Base-by-base conservation (phyloP, 2,888 invertebrate genomes). In the Melanargia galathea region DNA sequence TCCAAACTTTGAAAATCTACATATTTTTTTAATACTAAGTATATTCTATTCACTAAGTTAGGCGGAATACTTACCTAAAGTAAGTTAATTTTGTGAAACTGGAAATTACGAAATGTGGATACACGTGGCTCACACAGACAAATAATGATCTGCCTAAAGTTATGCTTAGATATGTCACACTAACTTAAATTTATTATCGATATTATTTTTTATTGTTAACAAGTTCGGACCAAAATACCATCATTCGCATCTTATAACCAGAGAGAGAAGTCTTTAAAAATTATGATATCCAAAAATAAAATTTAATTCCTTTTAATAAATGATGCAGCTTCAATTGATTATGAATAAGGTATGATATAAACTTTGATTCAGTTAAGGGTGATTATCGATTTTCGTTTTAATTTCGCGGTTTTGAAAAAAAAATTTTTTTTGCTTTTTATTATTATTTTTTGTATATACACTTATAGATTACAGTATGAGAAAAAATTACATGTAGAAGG, bases 21-120 rank as follows among this genome's bases (percentile, higher is more conserved):
- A n/a, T n/a, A n/a, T n/a, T n/a, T n/a, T n/a, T n/a, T n/a, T n/a
- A 26, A 26, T 26, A 1, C 6, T 26, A 26, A 26, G 6, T 51
- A 51, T 26, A 24, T n/a, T 24, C 6, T 49, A 49, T 33, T 52
- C 11, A 20, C 20, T 20, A 35, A 33, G 30, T n/a, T 30, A 26
- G n/a, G n/a, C n/a, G n/a, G 13, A 52, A 52, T 22, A 43, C 16
- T 6, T 46, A 20, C 11, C 35, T 54, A 40, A 20, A 40, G 38
- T 40, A 38, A 55, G 54, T 38, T 38, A 16, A 38, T 55, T 49
- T 16, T 55, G 24, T 24, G 11, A 40, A 56, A 56, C 24, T 56
- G 38, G 55, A 43, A 26, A 43, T 43, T 8, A 22, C 40, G 5
- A 40, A 56, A 43, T 43, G 7, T 43, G 43, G 5, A 56, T 26